Percentiles rank a stretch among this genome's conserved stretches.
Conservation (phyloP, 2,888 invertebrate genomes). For the Epicampocera succincta region DNA sequence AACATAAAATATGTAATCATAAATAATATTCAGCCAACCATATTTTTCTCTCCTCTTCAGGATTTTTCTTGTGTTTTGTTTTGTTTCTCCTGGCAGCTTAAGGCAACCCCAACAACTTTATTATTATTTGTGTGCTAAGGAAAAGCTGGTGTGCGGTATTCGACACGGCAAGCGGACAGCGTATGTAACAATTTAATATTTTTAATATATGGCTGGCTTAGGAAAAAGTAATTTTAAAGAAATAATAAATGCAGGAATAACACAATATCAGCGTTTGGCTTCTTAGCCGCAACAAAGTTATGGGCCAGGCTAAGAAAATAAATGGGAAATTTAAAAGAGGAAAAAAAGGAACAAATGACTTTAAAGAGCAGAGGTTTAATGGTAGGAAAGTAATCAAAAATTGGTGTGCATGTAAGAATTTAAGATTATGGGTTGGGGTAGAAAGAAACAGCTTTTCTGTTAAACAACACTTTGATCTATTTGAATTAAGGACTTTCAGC, state of each 20-base stretch:
- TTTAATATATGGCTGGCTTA: slow-evolving; percentile 40
- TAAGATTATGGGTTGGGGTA: neutral
- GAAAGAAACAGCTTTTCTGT: neutral
- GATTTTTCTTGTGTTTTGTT: slow-evolving; percentile 34
- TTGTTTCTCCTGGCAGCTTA: slow-evolving; percentile 62
- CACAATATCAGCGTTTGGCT: slow-evolving; percentile 49
- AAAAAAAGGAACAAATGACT: slow-evolving; percentile 43
- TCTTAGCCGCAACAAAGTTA: slow-evolving; percentile 39
- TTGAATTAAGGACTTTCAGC: too few species aligned
- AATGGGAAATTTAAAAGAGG: slow-evolving; percentile 46
- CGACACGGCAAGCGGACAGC: slow-evolving; percentile 45
- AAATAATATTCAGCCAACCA: slow-evolving; percentile 56
- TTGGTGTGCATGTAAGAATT: neutral
- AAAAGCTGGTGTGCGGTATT: slow-evolving; percentile 63
- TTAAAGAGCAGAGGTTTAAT: slow-evolving; percentile 50
- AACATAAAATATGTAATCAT: slow-evolving; percentile 68
- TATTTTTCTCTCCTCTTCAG: slow-evolving; percentile 38
- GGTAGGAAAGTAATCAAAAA: slow-evolving; percentile 7
- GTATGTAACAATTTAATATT: slow-evolving; percentile 48
- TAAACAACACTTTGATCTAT: too few species aligned
- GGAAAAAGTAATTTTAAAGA: slow-evolving; percentile 20
- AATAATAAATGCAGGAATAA: slow-evolving; percentile 7
- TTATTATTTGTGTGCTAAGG: slow-evolving; percentile 72
- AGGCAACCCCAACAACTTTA: slow-evolving; percentile 78
- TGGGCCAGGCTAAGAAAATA: slow-evolving; percentile 37